Base-by-base conservation (phyloP, 2,797 vertebrate species). In the Mormyrus proboscirostris region DNA sequence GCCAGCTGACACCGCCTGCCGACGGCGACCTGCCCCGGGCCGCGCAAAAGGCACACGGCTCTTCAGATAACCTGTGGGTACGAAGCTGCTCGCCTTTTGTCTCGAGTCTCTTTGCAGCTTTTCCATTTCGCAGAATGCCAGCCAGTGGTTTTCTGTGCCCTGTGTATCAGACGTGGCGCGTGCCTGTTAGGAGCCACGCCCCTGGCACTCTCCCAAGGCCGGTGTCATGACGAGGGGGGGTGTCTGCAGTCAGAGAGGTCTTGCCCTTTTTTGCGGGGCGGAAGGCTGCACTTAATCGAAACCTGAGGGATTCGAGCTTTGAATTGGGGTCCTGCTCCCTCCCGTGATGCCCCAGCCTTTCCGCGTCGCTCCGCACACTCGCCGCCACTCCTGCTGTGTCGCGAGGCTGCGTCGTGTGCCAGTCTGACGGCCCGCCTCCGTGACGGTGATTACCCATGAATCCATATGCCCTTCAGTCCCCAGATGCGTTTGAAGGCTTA, bases 381-480 rank as follows among this genome's bases (percentile, higher is more conserved):
- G 62, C 65, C 12, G 62, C 25, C 22, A 29, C 62, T 29, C 62
- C 3, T 12, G 62, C 25, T 65, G 29, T 33, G 29, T 33, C 29
- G 29, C 29, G 65, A 73, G 89, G 89, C 89, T 91, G 90, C 88
- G 90, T 89, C 2, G 1, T 44, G 73, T n/a, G 73, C 33, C 38
- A 79, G 16, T 44, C 38, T 44, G 33, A 41, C 16, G 38, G 38
- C 73, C 73, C 73, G 19, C 73, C 73, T 79, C 33, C 6, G 6
- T 47, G 73, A 47, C 38, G 16, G 73, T 47, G 38, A 79, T 79
- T 47, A 79, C 73, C 73, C 73, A 47, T 79, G 38, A 79, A 79
- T 79, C 73, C 73, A 47, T 41, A 47, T 79, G 73, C 73, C 73
- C 73, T 79, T 79, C 73, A 79, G 8, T 47, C 19, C 38, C 16